Percentiles rank a stretch among this genome's conserved stretches.
Evolutionary conservation across 64 coral and sea anemone genomes (phyloP).

Genomic region (Montipora cactus): DNA sequence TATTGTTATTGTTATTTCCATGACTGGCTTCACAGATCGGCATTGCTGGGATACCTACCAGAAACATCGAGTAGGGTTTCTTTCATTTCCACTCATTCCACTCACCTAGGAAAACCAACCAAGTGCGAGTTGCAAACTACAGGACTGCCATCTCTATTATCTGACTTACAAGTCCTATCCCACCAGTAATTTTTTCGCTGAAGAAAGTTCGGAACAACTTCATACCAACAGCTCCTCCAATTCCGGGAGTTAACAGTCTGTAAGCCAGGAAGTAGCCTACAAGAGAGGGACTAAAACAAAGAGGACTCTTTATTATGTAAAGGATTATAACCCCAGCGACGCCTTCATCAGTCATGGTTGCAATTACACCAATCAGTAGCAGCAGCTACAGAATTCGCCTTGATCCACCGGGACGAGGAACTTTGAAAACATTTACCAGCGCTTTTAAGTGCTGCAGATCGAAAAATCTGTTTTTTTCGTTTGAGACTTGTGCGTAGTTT

Average conservation of each 20-base stretch:
- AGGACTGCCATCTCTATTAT: constrained; percentile 31
- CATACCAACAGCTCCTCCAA: constrained; percentile 78
- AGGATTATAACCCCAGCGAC: constrained; percentile 41
- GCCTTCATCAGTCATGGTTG: constrained; percentile 12
- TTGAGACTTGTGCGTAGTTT: constrained; percentile 16
- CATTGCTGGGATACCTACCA: neutral
- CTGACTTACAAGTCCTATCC: constrained; percentile 52
- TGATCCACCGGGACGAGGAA: neutral
- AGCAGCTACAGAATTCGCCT: constrained; percentile 61
- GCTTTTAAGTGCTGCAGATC: constrained; percentile 18
- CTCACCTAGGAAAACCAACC: constrained; percentile 72
- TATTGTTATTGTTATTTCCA: neutral
- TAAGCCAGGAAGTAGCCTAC: constrained; percentile 81
- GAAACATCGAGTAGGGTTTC: neutral
- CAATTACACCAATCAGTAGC: constrained; percentile 9
- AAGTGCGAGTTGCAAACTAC: constrained; percentile 37
- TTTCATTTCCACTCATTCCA: neutral
- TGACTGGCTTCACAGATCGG: no score
- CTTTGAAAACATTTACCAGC: constrained; percentile 43
- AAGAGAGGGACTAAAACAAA: constrained; percentile 81
- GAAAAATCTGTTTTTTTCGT: constrained; percentile 30
- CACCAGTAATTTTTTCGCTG: constrained; percentile 45
- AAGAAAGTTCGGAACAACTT: constrained; percentile 68
- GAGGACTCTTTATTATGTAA: constrained; percentile 78
- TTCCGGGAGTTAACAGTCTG: constrained; percentile 49